Percentiles rank a stretch among this genome's conserved stretches.
These are phyloP conservation scores for Montipora capricornis DNA, from an alignment of 64 coral and sea anemone species.

Conservation along the genomic window DNA sequence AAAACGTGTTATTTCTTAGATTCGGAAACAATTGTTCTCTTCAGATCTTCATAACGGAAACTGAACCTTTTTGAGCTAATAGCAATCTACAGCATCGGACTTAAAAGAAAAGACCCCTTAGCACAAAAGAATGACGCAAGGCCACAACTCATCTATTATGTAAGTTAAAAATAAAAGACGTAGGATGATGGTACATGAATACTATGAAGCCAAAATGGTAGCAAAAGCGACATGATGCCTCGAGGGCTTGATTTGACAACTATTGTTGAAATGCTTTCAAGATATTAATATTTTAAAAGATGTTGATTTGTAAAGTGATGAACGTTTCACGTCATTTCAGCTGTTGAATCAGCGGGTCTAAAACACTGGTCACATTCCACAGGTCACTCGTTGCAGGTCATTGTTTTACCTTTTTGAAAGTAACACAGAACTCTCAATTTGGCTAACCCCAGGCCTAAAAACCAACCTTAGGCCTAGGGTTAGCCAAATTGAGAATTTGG, in stretches of 20 bases:
- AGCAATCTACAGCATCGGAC: neutral
- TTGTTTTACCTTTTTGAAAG: too few species aligned
- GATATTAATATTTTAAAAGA: constrained; percentile 68
- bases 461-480: too few species aligned
- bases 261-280: constrained; percentile 58
- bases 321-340: constrained; percentile 37
- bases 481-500: too few species aligned
- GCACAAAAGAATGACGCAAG: neutral
- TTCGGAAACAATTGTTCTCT: constrained; percentile 33
- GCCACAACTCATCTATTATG: neutral
- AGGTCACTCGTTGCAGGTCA: too few species aligned
- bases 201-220: constrained; percentile 30
- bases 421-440: too few species aligned
- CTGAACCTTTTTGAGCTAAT: constrained; percentile 29
- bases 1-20: constrained; percentile 52
- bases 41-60: constrained; percentile 34
- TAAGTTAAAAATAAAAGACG: neutral
- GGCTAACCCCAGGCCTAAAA: too few species aligned
- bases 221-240: constrained; percentile 18
- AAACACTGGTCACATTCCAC: too few species aligned
- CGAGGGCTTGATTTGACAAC: constrained; percentile 53
- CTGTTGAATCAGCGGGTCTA: neutral
- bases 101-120: too few species aligned
- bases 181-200: constrained; percentile 8
- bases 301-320: constrained; percentile 58